Conservation (phyloP, 2,797 vertebrate species). For the Malurus splendens region DNA sequence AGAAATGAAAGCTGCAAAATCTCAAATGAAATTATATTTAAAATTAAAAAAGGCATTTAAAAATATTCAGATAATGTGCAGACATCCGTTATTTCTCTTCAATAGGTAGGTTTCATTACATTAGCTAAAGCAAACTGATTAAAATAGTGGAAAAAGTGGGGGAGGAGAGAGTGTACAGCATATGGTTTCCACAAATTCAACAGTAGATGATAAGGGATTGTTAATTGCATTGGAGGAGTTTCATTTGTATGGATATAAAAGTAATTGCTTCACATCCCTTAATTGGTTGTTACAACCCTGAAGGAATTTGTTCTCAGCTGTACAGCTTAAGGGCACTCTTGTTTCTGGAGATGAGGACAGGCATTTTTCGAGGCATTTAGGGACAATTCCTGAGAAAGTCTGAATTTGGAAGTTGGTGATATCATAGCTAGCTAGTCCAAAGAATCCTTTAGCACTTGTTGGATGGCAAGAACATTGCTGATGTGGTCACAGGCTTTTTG, state of each 20-base stretch:
- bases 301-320: neutral
- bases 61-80: constrained; percentile 34
- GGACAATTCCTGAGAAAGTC: neutral
- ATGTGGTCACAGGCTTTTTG: neutral
- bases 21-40: constrained; percentile 37
- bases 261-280: constrained; percentile 48
- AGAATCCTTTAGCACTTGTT: neutral
- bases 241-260: constrained; percentile 45
- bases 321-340: constrained; percentile 30
- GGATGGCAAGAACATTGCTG: neutral
- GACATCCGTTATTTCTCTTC: neutral
- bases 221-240: constrained; percentile 47
- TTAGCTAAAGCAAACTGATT: constrained; percentile 22
- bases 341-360: neutral
- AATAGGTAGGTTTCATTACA: constrained; percentile 18
- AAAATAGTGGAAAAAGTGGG: neutral
- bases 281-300: constrained; percentile 35
- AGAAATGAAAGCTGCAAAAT: constrained; percentile 42
- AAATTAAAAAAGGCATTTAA: constrained; percentile 22
- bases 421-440: accelerated
- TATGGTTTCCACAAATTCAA: constrained; percentile 1
- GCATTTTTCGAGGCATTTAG: neutral
- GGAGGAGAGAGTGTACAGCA: neutral
- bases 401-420: neutral
- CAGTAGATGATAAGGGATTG: constrained; percentile 26